Base-by-base conservation (phyloP, 2,113 vertebrate species). In the Lucifuga dentata region DNA sequence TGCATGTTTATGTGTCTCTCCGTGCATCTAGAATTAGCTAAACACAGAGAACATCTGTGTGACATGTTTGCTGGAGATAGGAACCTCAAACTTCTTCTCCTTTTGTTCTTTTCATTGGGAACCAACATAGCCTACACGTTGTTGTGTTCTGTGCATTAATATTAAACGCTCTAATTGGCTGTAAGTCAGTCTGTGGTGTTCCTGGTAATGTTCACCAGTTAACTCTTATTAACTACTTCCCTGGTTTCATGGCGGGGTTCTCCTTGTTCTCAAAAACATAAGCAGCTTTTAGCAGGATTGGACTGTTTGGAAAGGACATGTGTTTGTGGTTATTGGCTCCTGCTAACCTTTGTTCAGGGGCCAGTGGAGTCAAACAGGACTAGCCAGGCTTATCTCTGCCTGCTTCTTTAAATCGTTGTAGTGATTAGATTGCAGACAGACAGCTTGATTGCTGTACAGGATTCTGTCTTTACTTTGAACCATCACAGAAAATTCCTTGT, bases 341-440 rank as follows among this genome's bases (percentile, higher is more conserved):
- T 39, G 23, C 11, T 65, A 58, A 77, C 75, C 83, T 86, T 86
- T 80, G 66, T 41, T 46, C 80, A 36, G 55, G 11, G 19, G 62
- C 49, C 21, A 7, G 3, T 9, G 32, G 35, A 43, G 29, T 80
- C 67, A 51, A 19, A 39, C 44, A 29, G 20, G 35, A 33, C 19
- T 40, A 21, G 33, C 21, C 26, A 8, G 8, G 40, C 26, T 80
- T 80, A 73, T 85, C 70, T 51, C 20, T 11, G n/a, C 15, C 15
- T 16, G 19, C 70, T 52, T 67, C 52, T 48, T 75, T 56, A 43
- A 39, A 63, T 50, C 39, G 16, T 58, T 38, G 2, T 44, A 26
- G 32, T 66, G 62, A 79, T 85, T 74, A 83, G 77, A 81, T 79
- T 50, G 16, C 20, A 73, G 16, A 12, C 26, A 16, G 26, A 51